A percentile compares a stretch with the other conserved stretches of the same genome.
Conservation (phyloP, 2,888 invertebrate species). For the Trypoxylon attenuatum region DNA sequence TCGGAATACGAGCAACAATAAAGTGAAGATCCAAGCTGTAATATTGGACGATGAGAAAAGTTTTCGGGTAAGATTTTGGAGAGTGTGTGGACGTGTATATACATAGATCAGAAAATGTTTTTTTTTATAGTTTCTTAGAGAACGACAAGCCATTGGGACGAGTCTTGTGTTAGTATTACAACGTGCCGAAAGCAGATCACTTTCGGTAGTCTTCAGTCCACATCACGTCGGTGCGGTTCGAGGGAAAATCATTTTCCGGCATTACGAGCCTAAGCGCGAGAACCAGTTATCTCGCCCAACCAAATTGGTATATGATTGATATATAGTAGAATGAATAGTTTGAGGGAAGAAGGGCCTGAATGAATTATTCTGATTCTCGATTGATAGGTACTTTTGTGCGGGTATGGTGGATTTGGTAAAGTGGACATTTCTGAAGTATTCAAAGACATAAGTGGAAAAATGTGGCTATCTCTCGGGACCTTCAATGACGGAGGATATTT, state of each 20-base stretch:
- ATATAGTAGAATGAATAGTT: neutral
- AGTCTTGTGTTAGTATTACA: conserved; percentile 75
- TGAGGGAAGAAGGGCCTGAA: too few relatives aligned
- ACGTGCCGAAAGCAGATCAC: conserved; percentile 77
- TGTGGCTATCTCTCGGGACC: conserved; percentile 78
- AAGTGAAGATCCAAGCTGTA: conserved; percentile 76
- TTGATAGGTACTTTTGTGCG: conserved; percentile 75
- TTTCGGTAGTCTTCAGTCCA: conserved; percentile 78
- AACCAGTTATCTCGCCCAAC: conserved; percentile 36
- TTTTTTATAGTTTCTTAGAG: conserved; percentile 64
- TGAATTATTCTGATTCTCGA: neutral
- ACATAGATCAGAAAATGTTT: neutral
- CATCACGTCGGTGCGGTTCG: conserved; percentile 76
- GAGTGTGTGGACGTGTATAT: too few relatives aligned
- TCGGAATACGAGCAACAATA: conserved; percentile 77
- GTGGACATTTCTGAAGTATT: conserved; percentile 76
- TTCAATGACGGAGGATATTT: conserved; percentile 75
- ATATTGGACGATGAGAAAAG: conserved; percentile 69
- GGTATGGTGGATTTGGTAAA: conserved; percentile 78
- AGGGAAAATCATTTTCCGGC: conserved; percentile 77
- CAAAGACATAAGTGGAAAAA: conserved; percentile 77
- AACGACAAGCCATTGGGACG: conserved; percentile 61
- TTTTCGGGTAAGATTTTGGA: conserved; percentile 73
- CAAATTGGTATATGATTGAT: conserved; percentile 38
- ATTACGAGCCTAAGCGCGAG: conserved; percentile 66